Evolutionary conservation across 2,888 invertebrate species (phyloP).

Genomic region (Sinodicranocentrus sp.): DNA sequence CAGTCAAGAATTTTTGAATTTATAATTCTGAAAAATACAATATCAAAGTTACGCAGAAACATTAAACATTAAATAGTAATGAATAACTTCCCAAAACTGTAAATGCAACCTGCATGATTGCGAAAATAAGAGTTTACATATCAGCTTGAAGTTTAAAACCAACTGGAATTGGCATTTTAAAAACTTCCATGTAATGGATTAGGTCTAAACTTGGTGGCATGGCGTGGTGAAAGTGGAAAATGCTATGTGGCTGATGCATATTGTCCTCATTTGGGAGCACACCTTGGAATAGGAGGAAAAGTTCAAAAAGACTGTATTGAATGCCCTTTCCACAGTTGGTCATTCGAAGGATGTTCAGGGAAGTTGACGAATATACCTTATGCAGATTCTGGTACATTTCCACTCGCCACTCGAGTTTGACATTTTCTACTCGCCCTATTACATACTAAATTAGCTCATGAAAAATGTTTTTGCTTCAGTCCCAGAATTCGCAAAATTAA

Average conservation of each 20-base stretch:
- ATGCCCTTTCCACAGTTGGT: constrained; percentile 95
- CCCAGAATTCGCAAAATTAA: constrained; percentile 85
- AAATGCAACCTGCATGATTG: too few relatives aligned
- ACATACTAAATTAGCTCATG: constrained; percentile 78
- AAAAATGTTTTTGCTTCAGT: constrained; percentile 80
- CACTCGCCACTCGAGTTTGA: neutral
- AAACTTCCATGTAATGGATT: too few relatives aligned
- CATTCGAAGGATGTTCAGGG: constrained; percentile 87
- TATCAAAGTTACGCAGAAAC: too few relatives aligned
- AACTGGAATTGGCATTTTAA: too few relatives aligned
- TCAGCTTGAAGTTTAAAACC: too few relatives aligned
- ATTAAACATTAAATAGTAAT: too few relatives aligned
- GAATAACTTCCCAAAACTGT: too few relatives aligned
- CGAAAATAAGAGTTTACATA: too few relatives aligned
- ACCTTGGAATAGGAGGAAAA: constrained; percentile 88
- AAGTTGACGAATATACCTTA: constrained; percentile 88
- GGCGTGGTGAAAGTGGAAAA: constrained; percentile 82
- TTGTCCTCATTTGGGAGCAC: constrained; percentile 94
- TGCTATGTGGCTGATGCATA: constrained; percentile 89
- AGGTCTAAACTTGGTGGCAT: constrained; percentile 87
- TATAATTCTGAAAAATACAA: too few relatives aligned
- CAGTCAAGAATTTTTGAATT: too few relatives aligned
- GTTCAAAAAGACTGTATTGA: constrained; percentile 86
- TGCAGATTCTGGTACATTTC: constrained; percentile 80
- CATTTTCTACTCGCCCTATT: constrained; percentile 78